phyloP scores from a whole-genome alignment of 2,888 invertebrate genomes.

The Iphiclides podalirius region DNA sequence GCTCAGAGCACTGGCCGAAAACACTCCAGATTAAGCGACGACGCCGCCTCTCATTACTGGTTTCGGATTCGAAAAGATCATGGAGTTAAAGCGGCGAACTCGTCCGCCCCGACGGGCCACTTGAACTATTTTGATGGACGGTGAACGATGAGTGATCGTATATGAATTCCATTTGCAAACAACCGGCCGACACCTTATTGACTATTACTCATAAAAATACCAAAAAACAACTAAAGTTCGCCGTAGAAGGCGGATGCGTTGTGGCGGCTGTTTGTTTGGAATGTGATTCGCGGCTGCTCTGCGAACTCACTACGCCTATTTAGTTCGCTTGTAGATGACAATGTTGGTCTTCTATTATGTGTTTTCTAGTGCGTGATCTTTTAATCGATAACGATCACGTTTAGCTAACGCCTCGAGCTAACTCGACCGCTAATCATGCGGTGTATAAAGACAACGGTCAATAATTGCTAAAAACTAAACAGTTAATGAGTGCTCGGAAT shows the following conservation, averaged over 20 bases:
- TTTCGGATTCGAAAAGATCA: conserved; percentile 31
- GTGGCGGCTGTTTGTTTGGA: conserved; percentile 35
- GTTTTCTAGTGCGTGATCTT: conserved; percentile 45
- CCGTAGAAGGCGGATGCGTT: conserved; percentile 42
- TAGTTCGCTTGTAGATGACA: conserved; percentile 36
- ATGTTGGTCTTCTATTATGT: conserved; percentile 44
- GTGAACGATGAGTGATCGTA: conserved; percentile 60
- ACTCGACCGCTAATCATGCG: conserved; percentile 10
- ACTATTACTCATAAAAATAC: conserved; percentile 50
- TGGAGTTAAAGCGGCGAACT: conserved; percentile 34
- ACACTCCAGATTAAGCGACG: conserved; percentile 34
- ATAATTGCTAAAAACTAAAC: conserved; percentile 20
- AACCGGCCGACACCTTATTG: conserved; percentile 55
- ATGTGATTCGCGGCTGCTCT: conserved; percentile 25
- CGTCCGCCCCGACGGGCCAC: conserved; percentile 54
- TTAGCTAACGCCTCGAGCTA: conserved; percentile 34
- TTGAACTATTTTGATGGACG: conserved; percentile 49
- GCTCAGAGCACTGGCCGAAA: conserved; percentile 38
- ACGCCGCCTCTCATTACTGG: conserved; percentile 63
- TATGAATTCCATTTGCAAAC: conserved; percentile 60
- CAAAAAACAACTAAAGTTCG: conserved; percentile 31
- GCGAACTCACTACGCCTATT: conserved; percentile 31
- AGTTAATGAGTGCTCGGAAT: conserved; percentile 41
- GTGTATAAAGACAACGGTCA: conserved; percentile 9
- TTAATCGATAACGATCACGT: conserved; percentile 48